A percentile compares a stretch with the other conserved stretches of the same genome.
These are phyloP conservation scores for Fringilla coelebs DNA, from an alignment of 2,797 vertebrate species.

Conservation along the genomic window DNA sequence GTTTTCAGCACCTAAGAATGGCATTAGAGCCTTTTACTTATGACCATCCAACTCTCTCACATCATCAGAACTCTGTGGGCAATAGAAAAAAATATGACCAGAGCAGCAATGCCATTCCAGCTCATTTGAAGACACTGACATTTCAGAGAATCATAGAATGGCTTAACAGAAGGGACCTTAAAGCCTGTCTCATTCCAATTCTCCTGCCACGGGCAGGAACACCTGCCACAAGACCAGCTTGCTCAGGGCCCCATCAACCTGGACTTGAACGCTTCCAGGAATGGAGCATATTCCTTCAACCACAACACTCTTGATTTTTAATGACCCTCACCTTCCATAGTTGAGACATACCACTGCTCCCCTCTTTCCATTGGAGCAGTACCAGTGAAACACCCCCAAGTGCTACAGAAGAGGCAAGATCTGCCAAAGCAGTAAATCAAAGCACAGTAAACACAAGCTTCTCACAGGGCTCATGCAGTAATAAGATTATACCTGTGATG, in stretches of 20 bases:
- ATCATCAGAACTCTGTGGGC: rapidly evolving
- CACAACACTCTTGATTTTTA: not conserved
- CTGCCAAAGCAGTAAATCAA: not conserved
- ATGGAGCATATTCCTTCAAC: not conserved
- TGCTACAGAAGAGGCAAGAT: not conserved
- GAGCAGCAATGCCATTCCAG: not conserved
- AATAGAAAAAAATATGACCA: not conserved
- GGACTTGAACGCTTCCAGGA: not conserved
- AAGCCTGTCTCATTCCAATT: not conserved
- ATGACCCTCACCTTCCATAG: not conserved
- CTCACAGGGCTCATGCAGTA: not conserved
- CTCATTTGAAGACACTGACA: not conserved
- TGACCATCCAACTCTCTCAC: too few species aligned
- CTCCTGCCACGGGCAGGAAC: not conserved
- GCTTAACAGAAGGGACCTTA: not conserved
- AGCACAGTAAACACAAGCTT: not conserved
- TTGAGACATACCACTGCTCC: not conserved
- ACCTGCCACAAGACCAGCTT: not conserved
- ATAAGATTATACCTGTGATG: not conserved
- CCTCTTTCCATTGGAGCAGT: not conserved
- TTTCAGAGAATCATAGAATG: not conserved
- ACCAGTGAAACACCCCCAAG: not conserved
- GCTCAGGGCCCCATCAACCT: not conserved
- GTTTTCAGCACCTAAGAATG: not conserved
- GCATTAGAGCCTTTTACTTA: not conserved